Evolutionary conservation across 2,797 vertebrate species (phyloP).

Genomic region (Lerista edwardsae): DNA sequence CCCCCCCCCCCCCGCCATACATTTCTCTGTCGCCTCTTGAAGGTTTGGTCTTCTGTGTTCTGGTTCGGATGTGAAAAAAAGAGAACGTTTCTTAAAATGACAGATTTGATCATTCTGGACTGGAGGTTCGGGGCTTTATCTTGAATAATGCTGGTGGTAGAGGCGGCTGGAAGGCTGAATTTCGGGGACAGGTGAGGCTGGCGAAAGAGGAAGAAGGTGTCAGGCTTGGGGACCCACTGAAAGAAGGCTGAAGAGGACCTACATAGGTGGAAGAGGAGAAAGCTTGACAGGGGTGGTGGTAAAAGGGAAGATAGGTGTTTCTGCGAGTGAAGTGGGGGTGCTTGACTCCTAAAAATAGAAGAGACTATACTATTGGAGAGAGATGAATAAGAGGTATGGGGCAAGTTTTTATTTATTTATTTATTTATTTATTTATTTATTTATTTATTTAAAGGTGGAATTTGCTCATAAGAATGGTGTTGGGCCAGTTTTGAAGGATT

Average conservation of each 20-base stretch:
- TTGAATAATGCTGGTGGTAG: not conserved
- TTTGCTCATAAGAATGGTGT: not conserved
- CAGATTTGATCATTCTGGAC: not conserved
- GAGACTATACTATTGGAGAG: not conserved
- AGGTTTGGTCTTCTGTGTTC: not conserved
- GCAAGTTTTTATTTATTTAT: too few species aligned
- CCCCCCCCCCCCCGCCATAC: not conserved
- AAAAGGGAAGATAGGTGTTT: not conserved
- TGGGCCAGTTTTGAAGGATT: not conserved
- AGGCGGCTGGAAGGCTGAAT: not conserved
- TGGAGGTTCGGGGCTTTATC: too few species aligned
- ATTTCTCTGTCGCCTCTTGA: not conserved
- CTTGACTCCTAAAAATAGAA: not conserved
- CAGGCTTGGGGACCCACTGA: not conserved
- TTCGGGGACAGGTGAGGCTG: not conserved
- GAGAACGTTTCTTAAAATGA: not conserved
- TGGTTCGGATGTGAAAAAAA: not conserved
- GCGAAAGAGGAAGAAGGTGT: not conserved
- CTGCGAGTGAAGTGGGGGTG: not conserved
- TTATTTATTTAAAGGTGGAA: not conserved
- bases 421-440: too few species aligned
- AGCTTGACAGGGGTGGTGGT: too few species aligned
- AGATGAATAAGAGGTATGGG: not conserved
- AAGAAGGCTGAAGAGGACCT: not conserved
- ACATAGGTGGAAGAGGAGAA: not conserved